Evolutionary conservation across 1,140 invertebrate genomes (phyloP).

Genomic region (Brachionus koreanus): DNA sequence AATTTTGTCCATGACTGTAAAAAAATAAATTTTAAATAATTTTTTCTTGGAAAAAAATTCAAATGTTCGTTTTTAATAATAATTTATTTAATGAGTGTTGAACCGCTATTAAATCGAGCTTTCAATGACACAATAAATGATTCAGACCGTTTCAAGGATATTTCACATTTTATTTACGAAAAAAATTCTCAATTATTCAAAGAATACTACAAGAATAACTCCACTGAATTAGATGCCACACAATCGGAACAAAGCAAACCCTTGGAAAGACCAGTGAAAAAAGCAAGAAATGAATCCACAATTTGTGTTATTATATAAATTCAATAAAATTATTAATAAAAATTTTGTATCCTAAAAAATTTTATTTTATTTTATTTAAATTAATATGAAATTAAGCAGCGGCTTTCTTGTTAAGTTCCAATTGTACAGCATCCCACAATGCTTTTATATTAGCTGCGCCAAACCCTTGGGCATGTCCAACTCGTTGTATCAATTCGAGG

Average conservation of each 20-base stretch:
- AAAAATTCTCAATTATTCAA: conserved; percentile 21
- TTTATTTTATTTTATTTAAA: not conserved
- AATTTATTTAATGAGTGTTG: not conserved
- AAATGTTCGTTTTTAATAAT: not conserved
- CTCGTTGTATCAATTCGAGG: conserved; percentile 61
- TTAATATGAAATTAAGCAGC: not conserved
- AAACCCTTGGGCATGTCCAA: conserved; percentile 60
- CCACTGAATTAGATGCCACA: not conserved
- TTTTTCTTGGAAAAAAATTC: not conserved
- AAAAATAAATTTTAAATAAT: not conserved
- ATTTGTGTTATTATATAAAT: conserved; percentile 23
- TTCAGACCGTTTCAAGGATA: conserved; percentile 21
- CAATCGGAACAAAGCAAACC: not conserved
- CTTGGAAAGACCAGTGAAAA: not conserved
- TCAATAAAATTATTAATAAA: not conserved
- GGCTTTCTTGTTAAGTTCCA: conserved; percentile 19
- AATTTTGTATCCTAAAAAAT: not conserved
- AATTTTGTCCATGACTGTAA: not conserved
- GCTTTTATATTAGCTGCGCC: conserved; percentile 63
- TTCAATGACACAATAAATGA: not conserved
- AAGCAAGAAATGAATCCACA: conserved; percentile 9
- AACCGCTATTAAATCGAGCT: not conserved
- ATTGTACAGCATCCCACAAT: conserved; percentile 55
- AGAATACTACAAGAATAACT: not conserved
- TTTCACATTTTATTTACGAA: not conserved